phyloP scores from a whole-genome alignment of 2,113 vertebrate species.

The Campylomormyrus numenius region DNA sequence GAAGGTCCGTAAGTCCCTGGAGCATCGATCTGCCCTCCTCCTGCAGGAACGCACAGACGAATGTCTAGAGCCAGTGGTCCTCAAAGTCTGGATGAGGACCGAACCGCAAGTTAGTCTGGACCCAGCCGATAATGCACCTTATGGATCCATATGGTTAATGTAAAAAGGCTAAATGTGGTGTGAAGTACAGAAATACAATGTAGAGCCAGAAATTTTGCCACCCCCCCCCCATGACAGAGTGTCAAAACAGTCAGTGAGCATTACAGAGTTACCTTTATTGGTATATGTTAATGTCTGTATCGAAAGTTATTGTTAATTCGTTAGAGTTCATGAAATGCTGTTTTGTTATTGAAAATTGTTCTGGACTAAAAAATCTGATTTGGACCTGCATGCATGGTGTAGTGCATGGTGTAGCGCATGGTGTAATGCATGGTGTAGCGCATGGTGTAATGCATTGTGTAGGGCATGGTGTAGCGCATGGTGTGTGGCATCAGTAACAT shows the following conservation, averaged over 20 bases:
- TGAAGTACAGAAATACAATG: background rate
- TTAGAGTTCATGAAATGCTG: no score
- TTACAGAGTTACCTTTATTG: background rate
- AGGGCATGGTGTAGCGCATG: background rate
- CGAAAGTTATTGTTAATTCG: no score
- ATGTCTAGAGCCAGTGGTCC: background rate
- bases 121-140: background rate
- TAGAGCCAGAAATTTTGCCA: background rate
- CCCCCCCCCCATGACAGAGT: no score
- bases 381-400: no score
- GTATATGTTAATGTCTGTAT: background rate
- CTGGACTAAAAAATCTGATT: no score
- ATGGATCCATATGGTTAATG: background rate
- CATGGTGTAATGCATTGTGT: no score
- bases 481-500: background rate
- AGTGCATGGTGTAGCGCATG: background rate
- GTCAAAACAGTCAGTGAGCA: background rate
- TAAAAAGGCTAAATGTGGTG: background rate
- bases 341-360: no score
- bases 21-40: background rate
- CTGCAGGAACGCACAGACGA: background rate
- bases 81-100: background rate
- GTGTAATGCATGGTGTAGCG: no score
- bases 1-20: constrained; percentile 31
- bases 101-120: background rate